Percentiles rank a stretch among this genome's conserved stretches.
These are phyloP conservation scores for Meteorus colon DNA, from an alignment of 2,888 invertebrate genomes.

Conservation along the genomic window DNA sequence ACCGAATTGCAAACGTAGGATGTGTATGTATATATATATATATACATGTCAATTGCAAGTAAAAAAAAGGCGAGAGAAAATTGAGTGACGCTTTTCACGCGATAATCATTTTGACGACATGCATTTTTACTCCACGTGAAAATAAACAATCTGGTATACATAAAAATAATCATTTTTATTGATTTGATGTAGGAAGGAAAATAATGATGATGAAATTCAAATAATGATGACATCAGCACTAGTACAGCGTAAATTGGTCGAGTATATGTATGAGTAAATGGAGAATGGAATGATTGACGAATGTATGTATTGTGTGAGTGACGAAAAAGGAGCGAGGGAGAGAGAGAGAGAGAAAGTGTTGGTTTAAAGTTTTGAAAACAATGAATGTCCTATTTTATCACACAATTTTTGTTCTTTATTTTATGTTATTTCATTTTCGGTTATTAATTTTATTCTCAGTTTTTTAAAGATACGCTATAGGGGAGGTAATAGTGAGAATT, in stretches of 20 bases:
- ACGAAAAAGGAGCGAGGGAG: too few species aligned
- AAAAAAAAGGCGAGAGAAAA: not conserved
- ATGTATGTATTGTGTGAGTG: too few species aligned
- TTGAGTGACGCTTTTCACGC: not conserved
- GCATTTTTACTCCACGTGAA: not conserved
- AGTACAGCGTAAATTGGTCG: not conserved
- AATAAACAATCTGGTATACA: constrained; percentile 17
- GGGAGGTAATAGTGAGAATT: not conserved
- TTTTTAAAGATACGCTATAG: too few species aligned
- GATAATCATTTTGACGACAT: not conserved
- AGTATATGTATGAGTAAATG: not conserved
- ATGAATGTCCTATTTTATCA: too few species aligned
- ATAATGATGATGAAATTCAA: not conserved
- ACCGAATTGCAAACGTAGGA: not conserved
- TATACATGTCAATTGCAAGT: not conserved
- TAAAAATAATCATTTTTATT: constrained; percentile 4
- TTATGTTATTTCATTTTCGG: too few species aligned
- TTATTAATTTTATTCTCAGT: too few species aligned
- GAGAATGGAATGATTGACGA: not conserved
- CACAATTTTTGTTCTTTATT: too few species aligned
- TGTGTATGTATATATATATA: not conserved
- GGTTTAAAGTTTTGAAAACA: too few species aligned
- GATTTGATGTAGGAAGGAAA: not conserved
- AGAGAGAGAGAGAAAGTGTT: too few species aligned
- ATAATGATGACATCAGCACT: constrained; percentile 12